Evolutionary conservation across 2,113 vertebrate species (phyloP).

Genomic region (Megaleporinus macrocephalus): DNA sequence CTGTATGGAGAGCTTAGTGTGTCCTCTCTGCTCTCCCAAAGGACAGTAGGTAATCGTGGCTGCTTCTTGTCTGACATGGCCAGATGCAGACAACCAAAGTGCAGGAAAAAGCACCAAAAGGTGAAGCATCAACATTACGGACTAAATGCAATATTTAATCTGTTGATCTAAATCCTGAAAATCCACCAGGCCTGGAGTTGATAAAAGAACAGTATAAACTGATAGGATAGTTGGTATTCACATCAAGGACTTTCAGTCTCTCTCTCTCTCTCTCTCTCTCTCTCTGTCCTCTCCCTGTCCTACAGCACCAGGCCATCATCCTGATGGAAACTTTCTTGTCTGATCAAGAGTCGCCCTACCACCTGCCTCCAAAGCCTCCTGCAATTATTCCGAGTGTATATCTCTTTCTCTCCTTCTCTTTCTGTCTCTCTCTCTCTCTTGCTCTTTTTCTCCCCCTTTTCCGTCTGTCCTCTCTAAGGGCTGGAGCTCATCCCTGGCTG

Average conservation of each 20-base stretch:
- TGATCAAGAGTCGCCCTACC: constrained; percentile 78
- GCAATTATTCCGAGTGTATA: constrained; percentile 32
- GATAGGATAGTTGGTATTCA: constrained; percentile 37
- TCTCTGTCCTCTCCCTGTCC: constrained; percentile 65
- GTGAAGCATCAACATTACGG: constrained; percentile 29
- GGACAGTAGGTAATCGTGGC: constrained; percentile 47
- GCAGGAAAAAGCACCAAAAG: constrained; percentile 31
- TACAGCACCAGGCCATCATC: constrained; percentile 75
- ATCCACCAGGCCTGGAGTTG: constrained; percentile 41
- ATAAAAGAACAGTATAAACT: constrained; percentile 48
- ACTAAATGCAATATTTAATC: constrained; percentile 45
- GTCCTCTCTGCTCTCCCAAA: constrained; percentile 54
- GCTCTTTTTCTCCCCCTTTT: constrained; percentile 18
- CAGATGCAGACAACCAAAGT: constrained; percentile 34
- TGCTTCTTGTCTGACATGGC: constrained; percentile 48
- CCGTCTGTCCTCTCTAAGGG: constrained; percentile 83
- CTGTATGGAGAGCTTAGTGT: constrained; percentile 45
- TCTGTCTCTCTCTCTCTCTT: neutral
- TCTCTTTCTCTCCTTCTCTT: neutral
- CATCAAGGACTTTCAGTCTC: constrained; percentile 26
- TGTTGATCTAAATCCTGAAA: constrained; percentile 52
- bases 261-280: neutral
- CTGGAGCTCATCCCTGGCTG: constrained; percentile 86
- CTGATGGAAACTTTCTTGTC: constrained; percentile 81
- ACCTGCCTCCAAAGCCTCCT: constrained; percentile 69